Base-by-base conservation (phyloP, 37 sponge, comb jelly and placozoan species). In the Oscarella lobularis region DNA sequence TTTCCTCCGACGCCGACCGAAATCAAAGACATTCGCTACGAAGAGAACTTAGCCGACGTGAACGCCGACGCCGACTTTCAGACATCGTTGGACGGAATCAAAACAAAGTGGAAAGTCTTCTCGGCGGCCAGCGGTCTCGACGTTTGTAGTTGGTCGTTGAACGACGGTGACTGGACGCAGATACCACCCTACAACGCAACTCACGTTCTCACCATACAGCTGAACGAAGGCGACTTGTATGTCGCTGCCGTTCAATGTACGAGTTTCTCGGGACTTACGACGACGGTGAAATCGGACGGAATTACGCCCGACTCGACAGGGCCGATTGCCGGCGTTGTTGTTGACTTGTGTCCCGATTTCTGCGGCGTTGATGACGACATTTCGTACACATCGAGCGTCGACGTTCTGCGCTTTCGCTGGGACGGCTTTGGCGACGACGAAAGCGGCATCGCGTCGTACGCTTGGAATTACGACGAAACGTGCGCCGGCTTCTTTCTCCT, bases 371-470 rank as follows among this genome's bases (percentile, higher is more conserved):
- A 48, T 27, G 31, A 68, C 33, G 71, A 68, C 71, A 68, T 68
- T 35, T 32, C 29, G 35, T 68, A 29, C 33, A 20, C 31, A 35
- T 4, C 71, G 5, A 30, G 31, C 71, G 31, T 34, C 71, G 31
- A 4, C 71, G 31, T 4, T 32, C 31, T 68, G 35, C 6, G 4
- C 31, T 14, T 68, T 4, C 31, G 6, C 6, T 68, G 71, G 71
- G 6, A 5, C 31, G 71, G 71, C 31, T 68, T 68, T 14, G 6
- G 29, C 6, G 71, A 68, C 31, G 5, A 32, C 71, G 35, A 68
- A 35, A 68, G 71, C 31, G 71, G 71, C 71, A 68, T 68, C 6
- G 6, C 6, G 71, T 5, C 35, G 5, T 68, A 68, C 71, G 6
- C 31, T 5, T 68, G 71, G 71, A 68, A 5, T 5, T 68, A 68